Conservation (phyloP, 2,113 vertebrate genomes). For the Bolborhynchus lineola region DNA sequence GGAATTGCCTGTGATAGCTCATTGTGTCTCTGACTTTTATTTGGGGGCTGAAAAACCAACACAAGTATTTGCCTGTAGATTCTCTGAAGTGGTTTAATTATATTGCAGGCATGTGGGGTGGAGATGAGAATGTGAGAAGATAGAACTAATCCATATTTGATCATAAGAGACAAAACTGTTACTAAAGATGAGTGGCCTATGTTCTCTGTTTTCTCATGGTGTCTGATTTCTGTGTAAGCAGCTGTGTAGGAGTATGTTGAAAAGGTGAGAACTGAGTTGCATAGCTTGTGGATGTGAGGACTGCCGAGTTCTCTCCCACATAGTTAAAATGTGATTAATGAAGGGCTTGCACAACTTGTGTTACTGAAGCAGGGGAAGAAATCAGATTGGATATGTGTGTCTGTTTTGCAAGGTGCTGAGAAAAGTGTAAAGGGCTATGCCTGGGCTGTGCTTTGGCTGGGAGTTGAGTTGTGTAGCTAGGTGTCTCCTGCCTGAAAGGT, state of each 20-base stretch:
- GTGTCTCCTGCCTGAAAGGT: background rate
- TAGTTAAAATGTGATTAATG: slow-evolving; percentile 32
- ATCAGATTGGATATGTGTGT: background rate
- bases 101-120: background rate
- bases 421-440: background rate
- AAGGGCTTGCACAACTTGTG: slow-evolving; percentile 21
- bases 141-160: slow-evolving; percentile 18
- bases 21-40: background rate
- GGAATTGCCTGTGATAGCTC: background rate
- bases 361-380: background rate
- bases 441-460: background rate
- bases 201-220: slow-evolving; percentile 33
- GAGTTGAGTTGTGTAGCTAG: rapidly evolving
- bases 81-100: slow-evolving; percentile 52
- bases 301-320: slow-evolving; percentile 19
- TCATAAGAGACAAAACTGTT: slow-evolving; percentile 17
- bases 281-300: background rate
- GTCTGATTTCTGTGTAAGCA: slow-evolving; percentile 18
- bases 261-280: background rate
- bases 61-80: slow-evolving; percentile 9
- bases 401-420: slow-evolving; percentile 4
- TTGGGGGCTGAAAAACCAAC: background rate
- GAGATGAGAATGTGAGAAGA: background rate
- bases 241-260: slow-evolving; percentile 34
- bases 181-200: slow-evolving; percentile 21